Conservation (phyloP, 2,888 invertebrate species). For the Lamproptera curius region DNA sequence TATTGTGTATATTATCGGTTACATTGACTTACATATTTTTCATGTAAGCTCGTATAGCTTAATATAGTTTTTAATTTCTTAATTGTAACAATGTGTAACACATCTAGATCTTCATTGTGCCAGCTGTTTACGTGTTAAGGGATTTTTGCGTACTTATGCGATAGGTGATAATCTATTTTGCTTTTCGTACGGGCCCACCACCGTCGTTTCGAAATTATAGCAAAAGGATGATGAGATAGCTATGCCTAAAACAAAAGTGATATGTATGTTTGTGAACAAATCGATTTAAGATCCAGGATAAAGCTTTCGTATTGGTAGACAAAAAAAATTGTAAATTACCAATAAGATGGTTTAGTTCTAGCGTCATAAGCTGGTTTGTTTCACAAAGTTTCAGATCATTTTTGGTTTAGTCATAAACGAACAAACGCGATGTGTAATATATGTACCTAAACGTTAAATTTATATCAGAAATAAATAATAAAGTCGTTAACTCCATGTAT, state of each 20-base stretch:
- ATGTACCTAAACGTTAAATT: constrained; percentile 54
- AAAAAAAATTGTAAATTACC: too few species aligned
- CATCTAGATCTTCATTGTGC: constrained; percentile 76
- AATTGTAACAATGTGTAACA: constrained; percentile 62
- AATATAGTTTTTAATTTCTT: constrained; percentile 48
- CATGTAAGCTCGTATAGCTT: constrained; percentile 61
- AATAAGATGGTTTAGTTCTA: too few species aligned
- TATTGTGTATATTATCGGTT: constrained; percentile 74
- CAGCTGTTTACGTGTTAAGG: constrained; percentile 72
- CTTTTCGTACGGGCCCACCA: constrained; percentile 67
- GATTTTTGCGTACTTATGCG: constrained; percentile 68
- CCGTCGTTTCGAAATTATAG: constrained; percentile 69
- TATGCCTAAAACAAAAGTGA: too few species aligned
- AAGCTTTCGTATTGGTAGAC: too few species aligned
- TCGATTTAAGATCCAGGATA: too few species aligned
- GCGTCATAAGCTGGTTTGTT: too few species aligned
- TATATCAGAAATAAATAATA: constrained; percentile 37
- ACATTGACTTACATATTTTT: constrained; percentile 71
- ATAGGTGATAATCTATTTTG: constrained; percentile 60
- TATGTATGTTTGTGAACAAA: too few species aligned
- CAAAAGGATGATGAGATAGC: too few species aligned
- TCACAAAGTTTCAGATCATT: too few species aligned
- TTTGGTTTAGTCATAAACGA: constrained; percentile 40
- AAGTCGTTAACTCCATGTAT: constrained; percentile 21
- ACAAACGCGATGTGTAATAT: constrained; percentile 51